Evolutionary conservation across 2,888 invertebrate genomes (phyloP).

Genomic region (Eristalis intricaria): DNA sequence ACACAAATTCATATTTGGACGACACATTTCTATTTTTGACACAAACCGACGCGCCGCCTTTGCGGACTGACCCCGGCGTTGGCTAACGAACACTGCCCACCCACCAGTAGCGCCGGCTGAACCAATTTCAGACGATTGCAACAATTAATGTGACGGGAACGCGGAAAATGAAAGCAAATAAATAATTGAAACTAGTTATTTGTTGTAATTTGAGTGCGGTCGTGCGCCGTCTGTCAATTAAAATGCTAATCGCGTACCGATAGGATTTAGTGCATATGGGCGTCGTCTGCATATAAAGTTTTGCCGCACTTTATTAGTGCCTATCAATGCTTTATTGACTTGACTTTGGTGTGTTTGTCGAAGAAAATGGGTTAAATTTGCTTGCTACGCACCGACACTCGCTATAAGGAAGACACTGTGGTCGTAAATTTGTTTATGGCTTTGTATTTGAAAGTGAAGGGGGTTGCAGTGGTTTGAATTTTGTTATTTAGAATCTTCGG

Average conservation of each 20-base stretch:
- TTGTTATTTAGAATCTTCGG: background rate
- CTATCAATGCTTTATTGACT: background rate
- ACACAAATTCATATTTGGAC: background rate
- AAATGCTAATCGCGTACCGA: constrained; percentile 34
- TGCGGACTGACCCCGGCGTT: background rate
- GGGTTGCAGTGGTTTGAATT: background rate
- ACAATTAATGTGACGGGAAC: constrained; percentile 9
- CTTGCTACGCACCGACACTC: background rate
- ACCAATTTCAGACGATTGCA: constrained; percentile 4
- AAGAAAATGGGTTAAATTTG: background rate
- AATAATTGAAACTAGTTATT: background rate
- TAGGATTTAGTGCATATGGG: background rate
- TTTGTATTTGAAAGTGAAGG: background rate
- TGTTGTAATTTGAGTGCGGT: constrained; percentile 21
- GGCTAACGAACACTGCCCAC: background rate
- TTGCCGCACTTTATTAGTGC: background rate
- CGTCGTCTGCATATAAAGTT: background rate
- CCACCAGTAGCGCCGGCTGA: background rate
- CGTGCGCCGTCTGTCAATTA: constrained; percentile 40
- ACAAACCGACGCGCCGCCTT: background rate
- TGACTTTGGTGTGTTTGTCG: background rate
- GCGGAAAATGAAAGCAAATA: background rate
- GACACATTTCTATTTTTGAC: background rate
- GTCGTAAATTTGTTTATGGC: background rate
- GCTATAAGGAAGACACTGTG: background rate